Conservation (phyloP, 1,140 invertebrate species). For the Ephestia elutella region DNA sequence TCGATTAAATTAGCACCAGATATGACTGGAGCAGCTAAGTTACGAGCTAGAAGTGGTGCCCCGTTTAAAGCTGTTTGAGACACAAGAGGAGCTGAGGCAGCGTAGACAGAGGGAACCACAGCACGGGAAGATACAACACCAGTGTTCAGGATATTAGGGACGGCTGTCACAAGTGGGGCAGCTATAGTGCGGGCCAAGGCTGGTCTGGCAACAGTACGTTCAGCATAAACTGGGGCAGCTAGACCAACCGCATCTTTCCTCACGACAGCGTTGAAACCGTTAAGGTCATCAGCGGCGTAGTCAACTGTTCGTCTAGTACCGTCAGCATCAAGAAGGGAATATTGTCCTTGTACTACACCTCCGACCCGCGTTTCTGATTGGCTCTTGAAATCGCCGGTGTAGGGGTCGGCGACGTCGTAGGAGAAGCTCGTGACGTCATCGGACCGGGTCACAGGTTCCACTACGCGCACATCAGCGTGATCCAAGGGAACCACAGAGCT, state of each 20-base stretch:
- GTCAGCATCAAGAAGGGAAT: slow-evolving; percentile 59
- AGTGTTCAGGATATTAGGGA: slow-evolving; percentile 28
- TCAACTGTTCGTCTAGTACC: slow-evolving; percentile 62
- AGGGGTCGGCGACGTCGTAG: slow-evolving; percentile 66
- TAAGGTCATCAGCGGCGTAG: slow-evolving; percentile 55
- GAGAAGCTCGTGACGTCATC: slow-evolving; percentile 44
- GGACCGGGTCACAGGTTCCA: neutral
- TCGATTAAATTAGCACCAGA: slow-evolving; percentile 12
- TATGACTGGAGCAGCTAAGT: neutral
- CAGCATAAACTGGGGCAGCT: slow-evolving; percentile 24
- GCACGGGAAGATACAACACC: slow-evolving; percentile 25
- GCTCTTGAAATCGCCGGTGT: slow-evolving; percentile 72
- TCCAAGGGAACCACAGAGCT: slow-evolving; percentile 14
- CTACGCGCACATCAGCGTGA: neutral
- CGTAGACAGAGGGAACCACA: slow-evolving; percentile 18
- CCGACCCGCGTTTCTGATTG: slow-evolving; percentile 69
- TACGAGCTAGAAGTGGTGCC: neutral
- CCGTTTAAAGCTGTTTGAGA: neutral
- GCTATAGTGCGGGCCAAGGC: slow-evolving; percentile 22
- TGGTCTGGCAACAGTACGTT: neutral
- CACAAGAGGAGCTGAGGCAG: neutral
- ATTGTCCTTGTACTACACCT: slow-evolving; percentile 72
- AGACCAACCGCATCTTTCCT: slow-evolving; percentile 47
- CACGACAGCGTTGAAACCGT: slow-evolving; percentile 69
- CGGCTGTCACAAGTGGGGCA: slow-evolving; percentile 25